Percentiles rank a stretch among this genome's conserved stretches.
Conservation (phyloP, 2,113 vertebrate species). For the Fregata magnificens region DNA sequence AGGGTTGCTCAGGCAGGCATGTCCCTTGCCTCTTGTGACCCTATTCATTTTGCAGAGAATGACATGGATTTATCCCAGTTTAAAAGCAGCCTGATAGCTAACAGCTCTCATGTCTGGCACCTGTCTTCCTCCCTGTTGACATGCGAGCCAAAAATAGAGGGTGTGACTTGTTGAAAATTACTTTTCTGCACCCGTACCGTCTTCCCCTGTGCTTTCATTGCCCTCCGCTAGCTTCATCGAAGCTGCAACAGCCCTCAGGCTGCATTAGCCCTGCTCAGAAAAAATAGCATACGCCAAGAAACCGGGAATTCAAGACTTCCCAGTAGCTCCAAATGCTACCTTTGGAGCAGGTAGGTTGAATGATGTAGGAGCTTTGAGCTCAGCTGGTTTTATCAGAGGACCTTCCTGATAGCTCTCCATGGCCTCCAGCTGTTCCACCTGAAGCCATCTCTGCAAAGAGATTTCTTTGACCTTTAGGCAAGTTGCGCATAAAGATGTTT, state of each 20-base stretch:
- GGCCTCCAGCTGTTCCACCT: slow-evolving; percentile 46
- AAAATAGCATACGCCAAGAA: neutral
- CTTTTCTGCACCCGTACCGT: neutral
- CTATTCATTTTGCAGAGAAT: neutral
- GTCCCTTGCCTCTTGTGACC: neutral
- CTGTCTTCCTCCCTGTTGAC: neutral
- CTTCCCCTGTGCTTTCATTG: neutral
- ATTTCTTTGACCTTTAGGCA: slow-evolving; percentile 33
- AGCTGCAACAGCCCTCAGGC: neutral
- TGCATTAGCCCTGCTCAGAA: neutral
- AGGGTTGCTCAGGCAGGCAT: neutral
- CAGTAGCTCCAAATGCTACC: neutral
- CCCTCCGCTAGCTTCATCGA: neutral
- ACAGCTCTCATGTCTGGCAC: neutral
- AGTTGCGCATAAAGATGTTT: neutral
- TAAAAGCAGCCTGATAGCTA: neutral
- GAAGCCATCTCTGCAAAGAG: slow-evolving; percentile 1
- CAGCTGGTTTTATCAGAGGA: neutral
- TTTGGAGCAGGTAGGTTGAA: neutral
- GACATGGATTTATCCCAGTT: neutral
- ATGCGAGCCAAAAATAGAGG: slow-evolving; percentile 7
- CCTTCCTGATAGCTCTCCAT: neutral
- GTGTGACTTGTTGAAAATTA: neutral
- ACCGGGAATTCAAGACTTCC: neutral
- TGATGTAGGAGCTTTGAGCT: neutral